Conservation (phyloP, 1,140 invertebrate species). For the Penaeus vannamei region DNA sequence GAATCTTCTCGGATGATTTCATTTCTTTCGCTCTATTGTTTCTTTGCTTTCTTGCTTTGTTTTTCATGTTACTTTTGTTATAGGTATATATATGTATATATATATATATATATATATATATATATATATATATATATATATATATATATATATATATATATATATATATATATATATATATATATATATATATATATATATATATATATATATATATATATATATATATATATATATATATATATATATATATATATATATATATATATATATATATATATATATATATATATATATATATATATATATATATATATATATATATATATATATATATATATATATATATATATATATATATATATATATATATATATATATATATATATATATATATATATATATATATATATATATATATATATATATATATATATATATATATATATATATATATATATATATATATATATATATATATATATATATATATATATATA, state of each 20-base stretch:
- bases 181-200: neutral
- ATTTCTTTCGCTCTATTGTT: too few relatives aligned
- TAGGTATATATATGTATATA: too few relatives aligned
- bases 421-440: constrained; percentile 16
- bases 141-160: neutral
- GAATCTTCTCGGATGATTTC: too few relatives aligned
- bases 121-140: neutral
- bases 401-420: constrained; percentile 9
- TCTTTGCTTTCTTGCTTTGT: too few relatives aligned
- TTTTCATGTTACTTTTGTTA: too few relatives aligned
- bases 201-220: neutral
- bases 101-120: neutral
- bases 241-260: constrained; percentile 16
- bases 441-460: constrained; percentile 16
- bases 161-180: neutral
- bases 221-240: constrained; percentile 1
- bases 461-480: constrained; percentile 9
- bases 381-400: neutral
- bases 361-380: neutral
- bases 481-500: constrained; percentile 16
- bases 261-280: constrained; percentile 16
- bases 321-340: neutral
- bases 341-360: neutral
- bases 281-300: constrained; percentile 16
- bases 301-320: constrained; percentile 16